Evolutionary conservation across 2,888 invertebrate genomes (phyloP).

Genomic region (Notodonta ziczac): DNA sequence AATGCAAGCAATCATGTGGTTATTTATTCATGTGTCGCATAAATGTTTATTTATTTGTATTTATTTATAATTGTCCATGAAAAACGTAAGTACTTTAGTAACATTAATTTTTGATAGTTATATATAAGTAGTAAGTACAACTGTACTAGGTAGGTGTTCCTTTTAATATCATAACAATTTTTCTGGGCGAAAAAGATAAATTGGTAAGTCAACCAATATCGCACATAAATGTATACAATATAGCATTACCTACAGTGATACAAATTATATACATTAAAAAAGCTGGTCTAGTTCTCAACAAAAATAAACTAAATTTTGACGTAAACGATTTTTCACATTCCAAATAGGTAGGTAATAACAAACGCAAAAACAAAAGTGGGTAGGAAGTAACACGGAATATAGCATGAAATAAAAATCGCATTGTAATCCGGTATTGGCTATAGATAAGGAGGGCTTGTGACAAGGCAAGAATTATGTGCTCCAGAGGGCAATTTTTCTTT

Average conservation of each 20-base stretch:
- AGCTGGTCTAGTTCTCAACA: too few species aligned
- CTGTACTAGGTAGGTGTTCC: too few species aligned
- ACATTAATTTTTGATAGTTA: too few species aligned
- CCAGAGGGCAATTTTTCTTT: constrained; percentile 85
- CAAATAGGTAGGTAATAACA: constrained; percentile 34
- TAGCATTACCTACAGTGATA: too few species aligned
- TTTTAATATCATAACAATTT: too few species aligned
- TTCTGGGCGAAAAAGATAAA: too few species aligned
- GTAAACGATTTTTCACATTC: constrained; percentile 2
- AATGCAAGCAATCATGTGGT: constrained; percentile 14
- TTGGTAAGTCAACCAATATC: too few species aligned
- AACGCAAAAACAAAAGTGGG: constrained; percentile 42
- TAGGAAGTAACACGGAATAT: constrained; percentile 62
- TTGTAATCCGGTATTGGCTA: constrained; percentile 85
- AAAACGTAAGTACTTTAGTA: too few species aligned
- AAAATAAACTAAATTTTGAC: too few species aligned
- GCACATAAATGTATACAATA: too few species aligned
- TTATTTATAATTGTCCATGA: background rate
- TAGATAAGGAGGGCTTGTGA: constrained; percentile 84
- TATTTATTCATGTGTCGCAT: constrained; percentile 22
- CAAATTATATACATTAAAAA: too few species aligned
- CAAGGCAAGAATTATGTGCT: constrained; percentile 85
- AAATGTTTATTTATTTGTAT: background rate
- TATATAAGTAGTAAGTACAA: too few species aligned
- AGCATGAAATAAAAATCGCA: constrained; percentile 83